These are phyloP conservation scores for Hyperoodon ampullatus DNA, from an alignment of 2,113 vertebrate species.

Conservation along the genomic window DNA sequence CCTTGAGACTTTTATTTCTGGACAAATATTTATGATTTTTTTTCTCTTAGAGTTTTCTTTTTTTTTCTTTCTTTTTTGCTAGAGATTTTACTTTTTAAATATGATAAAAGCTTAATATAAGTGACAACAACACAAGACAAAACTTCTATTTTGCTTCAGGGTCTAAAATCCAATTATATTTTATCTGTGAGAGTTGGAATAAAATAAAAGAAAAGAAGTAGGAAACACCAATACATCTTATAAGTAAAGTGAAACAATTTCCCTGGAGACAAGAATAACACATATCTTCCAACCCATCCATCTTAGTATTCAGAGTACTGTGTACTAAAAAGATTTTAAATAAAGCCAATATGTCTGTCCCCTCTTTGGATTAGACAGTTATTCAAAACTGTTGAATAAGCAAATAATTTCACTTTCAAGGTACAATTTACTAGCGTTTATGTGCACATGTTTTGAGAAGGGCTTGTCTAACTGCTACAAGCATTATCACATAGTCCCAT, in stretches of 20 bases:
- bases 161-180: constrained; percentile 76
- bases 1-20: neutral
- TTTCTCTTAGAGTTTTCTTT: neutral
- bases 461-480: neutral
- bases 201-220: constrained; percentile 28
- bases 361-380: neutral
- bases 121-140: constrained; percentile 54
- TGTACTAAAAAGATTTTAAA: neutral
- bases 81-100: constrained; percentile 64
- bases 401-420: neutral
- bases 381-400: neutral
- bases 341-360: neutral
- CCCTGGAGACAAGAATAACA: constrained; percentile 28
- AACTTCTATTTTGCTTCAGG: constrained; percentile 56
- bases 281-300: neutral
- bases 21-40: constrained; percentile 34
- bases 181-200: constrained; percentile 65
- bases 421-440: neutral
- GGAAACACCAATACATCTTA: constrained; percentile 40
- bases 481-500: neutral
- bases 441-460: neutral
- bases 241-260: constrained; percentile 56
- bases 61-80: neutral
- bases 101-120: constrained; percentile 62
- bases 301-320: constrained; percentile 18